Base-by-base conservation (phyloP, 92 coral and sea anemone species). In the Paramuricea clavata region DNA sequence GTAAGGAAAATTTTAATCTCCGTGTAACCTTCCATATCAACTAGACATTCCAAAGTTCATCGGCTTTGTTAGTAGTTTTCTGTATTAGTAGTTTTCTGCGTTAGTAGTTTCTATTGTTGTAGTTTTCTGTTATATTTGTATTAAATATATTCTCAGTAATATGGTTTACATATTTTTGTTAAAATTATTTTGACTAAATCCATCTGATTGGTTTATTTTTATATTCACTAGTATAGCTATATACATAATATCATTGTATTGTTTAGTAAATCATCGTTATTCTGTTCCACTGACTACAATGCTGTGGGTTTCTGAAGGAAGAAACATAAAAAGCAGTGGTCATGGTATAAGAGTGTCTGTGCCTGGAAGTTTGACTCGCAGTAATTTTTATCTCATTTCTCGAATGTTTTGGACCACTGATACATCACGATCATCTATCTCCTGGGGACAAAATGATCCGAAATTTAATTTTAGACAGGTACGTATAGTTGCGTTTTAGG, bases 381-480 rank as follows among this genome's bases (percentile, higher is more conserved):
- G 81, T 85, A 97, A 91, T 60, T 90, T 90, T 10, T 97, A 93
- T 84, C 60, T 97, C 78, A 92, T 94, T 34, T 94, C 95, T 34
- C 98, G 98, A 62, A 97, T 90, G 97, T 97, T 97, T 87, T 97
- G 99, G 99, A 91, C 94, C 74, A 95, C 85, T 35, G 99, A 93
- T 72, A 91, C 93, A 34, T 89, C 99, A 41, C 93, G 90, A 86
- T 97, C 99, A 33, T 77, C 91, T 31, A 92, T 97, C 2, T 89
- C 90, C 65, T 97, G 99, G 99, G 97, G 95, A 35, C 76, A 92
- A 3, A 56, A 56, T 69, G 77, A 93, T 44, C 99, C 99, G 39
- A 89, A 86, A 50, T 94, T 97, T 88, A 91, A 90, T 61, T 94
- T 94, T 82, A 94, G 86, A 44, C 99, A 94, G 98, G 98, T 94